Evolutionary conservation across 2,113 vertebrate genomes (phyloP).

Genomic region (Pangasianodon gigas): DNA sequence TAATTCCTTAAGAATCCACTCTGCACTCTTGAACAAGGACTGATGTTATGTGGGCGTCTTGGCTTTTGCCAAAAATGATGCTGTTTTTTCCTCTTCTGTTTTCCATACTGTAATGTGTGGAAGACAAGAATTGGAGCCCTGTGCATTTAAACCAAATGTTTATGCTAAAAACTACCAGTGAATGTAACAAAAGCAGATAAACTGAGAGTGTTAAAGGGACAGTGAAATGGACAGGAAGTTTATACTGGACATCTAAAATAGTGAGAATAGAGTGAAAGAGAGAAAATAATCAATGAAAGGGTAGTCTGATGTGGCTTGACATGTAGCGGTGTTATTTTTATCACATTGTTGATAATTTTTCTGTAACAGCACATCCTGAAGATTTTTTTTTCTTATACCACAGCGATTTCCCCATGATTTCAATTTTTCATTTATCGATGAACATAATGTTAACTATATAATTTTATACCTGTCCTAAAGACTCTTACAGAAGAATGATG

Average conservation of each 20-base stretch:
- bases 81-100: slow-evolving; percentile 52
- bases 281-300: not conserved
- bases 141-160: slow-evolving; percentile 48
- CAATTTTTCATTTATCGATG: not conserved
- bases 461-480: not conserved
- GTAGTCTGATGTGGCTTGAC: not conserved
- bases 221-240: not conserved
- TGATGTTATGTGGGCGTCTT: slow-evolving; percentile 43
- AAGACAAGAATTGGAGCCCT: slow-evolving; percentile 52
- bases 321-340: not conserved
- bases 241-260: not conserved
- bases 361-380: not conserved
- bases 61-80: slow-evolving; percentile 50
- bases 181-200: slow-evolving; percentile 16
- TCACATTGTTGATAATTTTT: not conserved
- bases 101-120: slow-evolving; percentile 26
- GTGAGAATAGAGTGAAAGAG: slow-evolving; percentile 1
- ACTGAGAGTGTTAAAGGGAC: not conserved
- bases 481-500: not conserved
- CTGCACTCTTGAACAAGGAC: slow-evolving; percentile 50
- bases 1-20: slow-evolving; percentile 43
- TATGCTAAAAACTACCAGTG: slow-evolving; percentile 40
- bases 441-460: not conserved
- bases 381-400: not conserved
- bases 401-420: not conserved